These are phyloP conservation scores for Leucopsar rothschildi DNA, from an alignment of 2,113 vertebrate genomes.

Conservation along the genomic window DNA sequence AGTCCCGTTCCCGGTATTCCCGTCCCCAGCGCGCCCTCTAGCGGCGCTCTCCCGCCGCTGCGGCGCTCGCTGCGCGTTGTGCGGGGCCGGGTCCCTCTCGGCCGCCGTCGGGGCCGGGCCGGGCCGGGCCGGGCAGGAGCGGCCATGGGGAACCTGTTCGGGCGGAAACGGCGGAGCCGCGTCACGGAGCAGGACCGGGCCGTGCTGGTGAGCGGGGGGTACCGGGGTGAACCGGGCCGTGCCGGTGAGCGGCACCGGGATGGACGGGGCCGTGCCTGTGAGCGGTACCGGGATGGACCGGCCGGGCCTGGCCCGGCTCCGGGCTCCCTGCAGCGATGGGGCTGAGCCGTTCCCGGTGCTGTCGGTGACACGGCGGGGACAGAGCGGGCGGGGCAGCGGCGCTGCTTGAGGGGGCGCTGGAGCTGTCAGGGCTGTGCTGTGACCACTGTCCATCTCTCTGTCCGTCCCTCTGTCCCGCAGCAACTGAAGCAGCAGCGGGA, in stretches of 20 bases:
- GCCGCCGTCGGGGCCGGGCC: neutral
- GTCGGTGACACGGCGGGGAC: neutral
- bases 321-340: neutral
- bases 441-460: neutral
- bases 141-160: slow-evolving; percentile 91
- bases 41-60: neutral
- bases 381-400: neutral
- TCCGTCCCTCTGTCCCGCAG: neutral
- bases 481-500: slow-evolving; percentile 97
- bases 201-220: slow-evolving; percentile 74
- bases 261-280: no score
- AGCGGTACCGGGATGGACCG: neutral
- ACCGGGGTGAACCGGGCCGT: neutral
- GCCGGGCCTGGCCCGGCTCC: neutral
- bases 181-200: slow-evolving; percentile 88
- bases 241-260: no score
- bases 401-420: neutral
- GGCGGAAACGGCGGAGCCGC: slow-evolving; percentile 85
- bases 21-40: neutral
- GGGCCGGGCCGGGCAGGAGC: neutral
- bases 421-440: neutral
- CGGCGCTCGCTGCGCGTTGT: neutral
- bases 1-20: no score
- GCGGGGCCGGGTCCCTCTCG: neutral
- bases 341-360: neutral